Evolutionary conservation across 2,113 vertebrate genomes (phyloP).

Genomic region (Chiloscyllium plagiosum): DNA sequence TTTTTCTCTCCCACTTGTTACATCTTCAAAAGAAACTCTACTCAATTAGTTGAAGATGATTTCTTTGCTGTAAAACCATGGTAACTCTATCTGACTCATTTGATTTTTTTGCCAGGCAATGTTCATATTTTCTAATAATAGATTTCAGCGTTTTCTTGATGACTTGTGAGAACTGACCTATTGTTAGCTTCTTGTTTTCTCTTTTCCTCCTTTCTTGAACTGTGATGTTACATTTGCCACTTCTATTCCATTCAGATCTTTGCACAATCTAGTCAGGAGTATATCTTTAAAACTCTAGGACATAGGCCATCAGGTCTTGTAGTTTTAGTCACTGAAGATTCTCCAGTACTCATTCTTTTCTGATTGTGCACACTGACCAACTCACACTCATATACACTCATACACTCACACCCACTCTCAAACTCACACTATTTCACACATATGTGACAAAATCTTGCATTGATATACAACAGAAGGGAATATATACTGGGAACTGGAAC

Average conservation of each 20-base stretch:
- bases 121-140: no score
- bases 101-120: no score
- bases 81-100: no score
- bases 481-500: not conserved
- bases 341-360: not conserved
- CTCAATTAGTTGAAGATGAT: not conserved
- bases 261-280: not conserved
- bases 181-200: not conserved
- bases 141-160: not conserved
- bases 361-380: not conserved
- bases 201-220: not conserved
- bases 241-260: not conserved
- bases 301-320: not conserved
- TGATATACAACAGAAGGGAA: not conserved
- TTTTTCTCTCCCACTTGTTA: no score
- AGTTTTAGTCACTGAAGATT: not conserved
- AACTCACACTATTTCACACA: no score
- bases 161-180: not conserved
- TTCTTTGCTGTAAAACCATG: not conserved
- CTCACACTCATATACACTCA: no score
- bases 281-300: not conserved
- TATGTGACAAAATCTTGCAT: not conserved
- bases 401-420: no score
- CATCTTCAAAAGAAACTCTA: no score
- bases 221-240: not conserved